Base-by-base conservation (phyloP, 2,888 invertebrate genomes). In the Synanthedon formicaeformis region DNA sequence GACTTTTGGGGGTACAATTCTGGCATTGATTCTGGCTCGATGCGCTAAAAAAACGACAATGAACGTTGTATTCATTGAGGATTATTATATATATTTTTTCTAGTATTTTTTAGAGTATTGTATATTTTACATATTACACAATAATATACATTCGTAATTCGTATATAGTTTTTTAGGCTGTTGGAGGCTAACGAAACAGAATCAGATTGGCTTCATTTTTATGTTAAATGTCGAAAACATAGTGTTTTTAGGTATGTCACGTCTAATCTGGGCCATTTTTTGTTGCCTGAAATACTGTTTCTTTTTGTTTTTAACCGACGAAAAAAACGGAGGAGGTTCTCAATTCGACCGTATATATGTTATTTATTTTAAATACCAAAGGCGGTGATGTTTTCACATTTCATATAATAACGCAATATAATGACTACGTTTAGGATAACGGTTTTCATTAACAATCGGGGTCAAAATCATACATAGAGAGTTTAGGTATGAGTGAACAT, bases 381-480 rank as follows among this genome's bases (percentile, higher is more conserved):
- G 62, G 61, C 59, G 62, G 62, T 56, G 65, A 68, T 13, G 14
- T n/a, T 8, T 50, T 23, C 18, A n/a, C n/a, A 50, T 50, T 50
- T 50, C 50, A 50, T 12, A 50, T 40, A 18, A 34, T 50, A 50
- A 80, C 73, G 81, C 81, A 84, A 81, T 75, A 34, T 34, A 74
- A 75, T 74, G 81, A 77, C 72, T 70, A 75, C 78, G 75, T 78
- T 75, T 78, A 76, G 71, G 70, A 61, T 86, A 87, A 86, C 86
- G 85, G 85, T 80, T 60, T 68, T 73, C 75, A 74, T 86, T 87
- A 84, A 83, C 83, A 81, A 86, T 84, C 73, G 77, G 71, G 86
- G 86, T 81, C 81, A 78, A 67, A 73, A 73, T 77, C 79, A 78
- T 73, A 75, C 70, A 69, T 68, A 68, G 71, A 34, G 34, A 34